These are phyloP conservation scores for Temnothorax curvispinosus DNA, from an alignment of 1,140 invertebrate genomes.

Conservation along the genomic window DNA sequence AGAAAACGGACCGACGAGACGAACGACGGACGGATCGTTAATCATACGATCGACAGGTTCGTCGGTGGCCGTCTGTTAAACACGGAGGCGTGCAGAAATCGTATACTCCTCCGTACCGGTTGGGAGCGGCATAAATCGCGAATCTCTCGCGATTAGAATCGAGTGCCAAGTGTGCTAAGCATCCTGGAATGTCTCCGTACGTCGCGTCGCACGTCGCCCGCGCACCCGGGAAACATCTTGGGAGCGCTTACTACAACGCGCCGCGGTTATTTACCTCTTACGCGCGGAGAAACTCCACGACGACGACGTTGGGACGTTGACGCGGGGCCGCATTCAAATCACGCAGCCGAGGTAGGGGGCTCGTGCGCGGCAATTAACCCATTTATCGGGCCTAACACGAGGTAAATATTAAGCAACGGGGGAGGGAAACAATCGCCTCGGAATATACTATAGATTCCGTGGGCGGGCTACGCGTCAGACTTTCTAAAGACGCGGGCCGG, in stretches of 20 bases:
- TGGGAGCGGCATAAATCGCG: constrained; percentile 12
- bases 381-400: constrained; percentile 43
- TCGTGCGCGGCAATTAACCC: constrained; percentile 60
- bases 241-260: neutral
- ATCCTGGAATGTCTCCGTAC: neutral
- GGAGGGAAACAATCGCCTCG: neutral
- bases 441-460: constrained; percentile 45
- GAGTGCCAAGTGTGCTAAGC: constrained; percentile 28
- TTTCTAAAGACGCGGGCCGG: constrained; percentile 33
- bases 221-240: neutral
- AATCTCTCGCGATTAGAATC: constrained; percentile 64
- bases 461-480: neutral
- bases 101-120: neutral
- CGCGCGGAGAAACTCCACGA: constrained; percentile 5
- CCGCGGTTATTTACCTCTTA: constrained; percentile 4
- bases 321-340: constrained; percentile 39
- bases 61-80: constrained; percentile 14
- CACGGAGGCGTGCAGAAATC: constrained; percentile 10
- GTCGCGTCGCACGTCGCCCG: neutral
- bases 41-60: constrained; percentile 51
- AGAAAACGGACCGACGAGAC: constrained; percentile 33
- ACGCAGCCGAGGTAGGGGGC: neutral
- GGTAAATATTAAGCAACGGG: constrained; percentile 42
- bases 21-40: constrained; percentile 57
- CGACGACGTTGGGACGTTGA: neutral